Evolutionary conservation across 2,888 invertebrate genomes (phyloP).

Genomic region (Dermolepida albohirtum): DNA sequence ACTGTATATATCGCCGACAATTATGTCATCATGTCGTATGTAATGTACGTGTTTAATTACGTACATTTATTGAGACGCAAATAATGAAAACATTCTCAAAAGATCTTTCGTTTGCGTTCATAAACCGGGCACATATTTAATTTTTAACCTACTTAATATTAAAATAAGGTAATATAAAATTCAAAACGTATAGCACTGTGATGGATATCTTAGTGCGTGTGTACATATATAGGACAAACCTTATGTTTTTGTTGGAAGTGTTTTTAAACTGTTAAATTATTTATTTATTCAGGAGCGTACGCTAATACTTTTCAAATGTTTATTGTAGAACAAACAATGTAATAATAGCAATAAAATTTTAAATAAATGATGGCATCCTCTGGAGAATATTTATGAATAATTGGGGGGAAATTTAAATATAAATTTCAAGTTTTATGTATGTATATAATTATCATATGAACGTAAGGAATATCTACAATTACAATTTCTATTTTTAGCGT

Average conservation of each 20-base stretch:
- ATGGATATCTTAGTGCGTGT: constrained; percentile 5
- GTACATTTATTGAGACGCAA: constrained; percentile 2
- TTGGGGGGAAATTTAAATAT: too few relatives aligned
- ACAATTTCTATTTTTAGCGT: too few relatives aligned
- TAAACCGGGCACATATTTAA: not conserved
- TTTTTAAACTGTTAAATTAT: constrained; percentile 30
- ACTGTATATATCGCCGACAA: too few relatives aligned
- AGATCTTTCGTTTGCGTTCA: not conserved
- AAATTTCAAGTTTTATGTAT: too few relatives aligned
- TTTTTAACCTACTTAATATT: constrained; percentile 27
- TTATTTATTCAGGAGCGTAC: not conserved
- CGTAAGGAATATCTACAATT: too few relatives aligned
- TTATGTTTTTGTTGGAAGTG: constrained; percentile 12
- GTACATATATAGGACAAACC: constrained; percentile 14
- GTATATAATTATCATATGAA: too few relatives aligned
- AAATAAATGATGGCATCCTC: too few relatives aligned
- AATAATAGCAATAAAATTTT: too few relatives aligned
- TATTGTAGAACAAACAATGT: too few relatives aligned
- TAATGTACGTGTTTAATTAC: not conserved
- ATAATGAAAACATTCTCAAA: not conserved
- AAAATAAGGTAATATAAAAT: constrained; percentile 23
- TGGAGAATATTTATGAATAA: too few relatives aligned
- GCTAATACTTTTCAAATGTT: too few relatives aligned
- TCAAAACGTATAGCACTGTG: constrained; percentile 20
- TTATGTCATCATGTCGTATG: too few relatives aligned